Base-by-base conservation (phyloP, 2,113 vertebrate genomes). In the Corythoichthys intestinalis region DNA sequence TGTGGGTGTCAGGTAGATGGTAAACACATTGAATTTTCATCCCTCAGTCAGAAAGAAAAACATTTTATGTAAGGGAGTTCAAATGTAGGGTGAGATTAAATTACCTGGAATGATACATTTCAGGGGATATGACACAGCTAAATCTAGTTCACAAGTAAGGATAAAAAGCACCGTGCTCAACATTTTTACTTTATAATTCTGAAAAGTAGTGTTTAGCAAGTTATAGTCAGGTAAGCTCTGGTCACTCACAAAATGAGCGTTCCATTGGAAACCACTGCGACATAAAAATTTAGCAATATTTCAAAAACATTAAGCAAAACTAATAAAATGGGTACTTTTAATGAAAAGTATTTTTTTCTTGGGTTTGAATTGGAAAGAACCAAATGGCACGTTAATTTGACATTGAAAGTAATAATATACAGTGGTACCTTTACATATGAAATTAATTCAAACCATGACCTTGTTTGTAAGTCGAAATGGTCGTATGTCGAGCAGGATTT, bases 11-110 rank as follows among this genome's bases (percentile, higher is more conserved):
- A 64, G 47, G 67, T 13, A 80, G 75, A 79, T 66, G 75, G 72
- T 76, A 68, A 60, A 82, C 74, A 74, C 72, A 74, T 74, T 66
- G 76, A 66, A 74, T 73, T 74, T 44, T 54, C 47, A 70, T 76
- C 65, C 67, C 63, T 69, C 20, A 1, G 69, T 13, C 63, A 48
- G 46, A 59, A 73, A 72, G 41, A 44, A 39, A 47, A 63, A 14
- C 11, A 14, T 47, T 63, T 63, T 28, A 63, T 47, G 20, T 12
- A 47, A 47, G n/a, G 34, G 56, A 63, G 75, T 78, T 70, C 60
- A 75, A 82, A 78, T 66, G 49, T 37, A 65, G 62, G 73, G 80
- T 68, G 56, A 75, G 71, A 84, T 84, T 72, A 77, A 78, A 78
- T 71, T 72, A 65, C 58, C 48, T 71, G 62, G 62, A 71, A 75